Base-by-base conservation (phyloP, 2,797 vertebrate species). In the Columba guinea region DNA sequence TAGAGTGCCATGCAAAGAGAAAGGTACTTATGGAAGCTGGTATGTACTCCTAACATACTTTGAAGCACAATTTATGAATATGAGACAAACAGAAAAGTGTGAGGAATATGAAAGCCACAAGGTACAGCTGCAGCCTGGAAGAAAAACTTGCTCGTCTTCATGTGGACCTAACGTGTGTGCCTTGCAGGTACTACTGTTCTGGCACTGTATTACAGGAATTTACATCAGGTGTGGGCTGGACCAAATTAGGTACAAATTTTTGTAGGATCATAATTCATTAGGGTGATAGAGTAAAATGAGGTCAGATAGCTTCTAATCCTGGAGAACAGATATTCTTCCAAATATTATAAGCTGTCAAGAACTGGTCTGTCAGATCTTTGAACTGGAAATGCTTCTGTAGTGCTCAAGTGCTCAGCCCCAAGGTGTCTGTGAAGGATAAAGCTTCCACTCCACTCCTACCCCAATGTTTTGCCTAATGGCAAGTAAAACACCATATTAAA, bases 401-500 rank as follows among this genome's bases (percentile, higher is more conserved):
- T 46, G 32, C 48, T 92, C 83, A 92, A 6, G 58, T 75, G 48
- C 39, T 84, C 65, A 89, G 44, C 59, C 65, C 30, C 44, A 69
- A 95, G 51, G 62, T 87, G 34, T 37, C 51, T 83, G 14, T 32
- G 44, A 71, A 84, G 51, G 15, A 67, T 53, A 94, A 81, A 81
- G 55, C 58, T 79, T 52, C 53, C 51, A 56, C 46, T 91, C 34
- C n/a, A 41, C 44, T 84, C 20, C 60, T 56, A 24, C 53, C 26
- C 59, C 81, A 89, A 0, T 64, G 18, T 82, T 95, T 95, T 90
- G 68, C 84, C 90, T 53, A 35, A 90, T 95, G 68, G 68, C 81
- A 92, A 89, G 16, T 63, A 59, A 85, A 19, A n/a, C 58, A 52
- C 84, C 37, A 24, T 58, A 35, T 53, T 85, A 91, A 84, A 76